Percentiles rank a stretch among this genome's conserved stretches.
Evolutionary conservation across 2,797 vertebrate species (phyloP).

Genomic region (Sebastes flavidus): DNA sequence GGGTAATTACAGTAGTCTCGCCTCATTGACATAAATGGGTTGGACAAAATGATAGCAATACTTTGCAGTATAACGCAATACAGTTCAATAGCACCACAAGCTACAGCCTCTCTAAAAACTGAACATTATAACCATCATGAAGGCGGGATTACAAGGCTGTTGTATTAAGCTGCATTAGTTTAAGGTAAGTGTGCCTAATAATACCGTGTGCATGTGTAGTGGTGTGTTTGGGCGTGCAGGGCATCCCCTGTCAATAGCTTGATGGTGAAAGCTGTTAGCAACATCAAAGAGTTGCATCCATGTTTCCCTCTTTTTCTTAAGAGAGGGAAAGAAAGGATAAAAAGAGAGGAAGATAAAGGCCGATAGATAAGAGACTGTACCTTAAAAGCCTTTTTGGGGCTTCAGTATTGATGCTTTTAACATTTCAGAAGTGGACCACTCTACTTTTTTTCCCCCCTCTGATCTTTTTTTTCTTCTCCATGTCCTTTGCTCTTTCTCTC

Average conservation of each 20-base stretch:
- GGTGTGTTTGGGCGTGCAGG: background rate
- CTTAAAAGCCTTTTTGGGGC: conserved; percentile 59
- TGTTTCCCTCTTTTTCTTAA: conserved; percentile 44
- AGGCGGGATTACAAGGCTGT: background rate
- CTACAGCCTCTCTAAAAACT: background rate
- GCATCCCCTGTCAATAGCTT: conserved; percentile 34
- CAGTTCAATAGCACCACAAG: background rate
- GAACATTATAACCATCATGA: background rate
- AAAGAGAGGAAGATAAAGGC: conserved; percentile 41
- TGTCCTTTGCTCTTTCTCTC: conserved; percentile 10
- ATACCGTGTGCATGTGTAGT: background rate
- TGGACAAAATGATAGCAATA: background rate
- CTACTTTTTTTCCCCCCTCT: background rate
- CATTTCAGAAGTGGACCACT: conserved; percentile 54
- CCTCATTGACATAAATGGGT: background rate
- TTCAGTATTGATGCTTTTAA: conserved; percentile 66
- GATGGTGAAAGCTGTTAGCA: conserved; percentile 39
- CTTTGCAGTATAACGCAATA: background rate
- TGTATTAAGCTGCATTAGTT: background rate
- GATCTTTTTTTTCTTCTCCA: conserved; percentile 14
- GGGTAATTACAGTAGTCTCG: background rate
- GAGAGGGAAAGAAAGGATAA: conserved; percentile 18
- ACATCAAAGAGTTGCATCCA: conserved; percentile 52
- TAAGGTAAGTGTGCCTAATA: background rate
- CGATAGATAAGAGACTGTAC: conserved; percentile 49